A percentile compares a stretch with the other conserved stretches of the same genome.
Evolutionary conservation across 1,140 invertebrate species (phyloP).

Genomic region (Paraescarpia echinospica): DNA sequence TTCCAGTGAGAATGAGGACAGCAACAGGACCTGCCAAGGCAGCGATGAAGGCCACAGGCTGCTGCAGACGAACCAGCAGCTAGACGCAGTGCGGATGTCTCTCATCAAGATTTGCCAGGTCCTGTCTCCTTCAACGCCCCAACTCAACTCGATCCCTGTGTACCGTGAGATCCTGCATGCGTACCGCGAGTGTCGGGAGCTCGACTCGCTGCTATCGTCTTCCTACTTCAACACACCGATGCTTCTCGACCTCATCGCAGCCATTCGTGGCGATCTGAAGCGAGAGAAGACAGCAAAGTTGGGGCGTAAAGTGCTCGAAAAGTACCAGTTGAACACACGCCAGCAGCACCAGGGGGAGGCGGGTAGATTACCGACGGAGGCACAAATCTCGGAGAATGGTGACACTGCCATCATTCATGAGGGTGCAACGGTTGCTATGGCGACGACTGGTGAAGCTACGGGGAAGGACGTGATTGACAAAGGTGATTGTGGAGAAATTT

Average conservation of each 20-base stretch:
- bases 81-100: conserved; percentile 27
- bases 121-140: background rate
- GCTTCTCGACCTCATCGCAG: conserved; percentile 36
- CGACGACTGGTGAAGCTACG: background rate
- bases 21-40: conserved; percentile 24
- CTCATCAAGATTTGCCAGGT: conserved; percentile 2
- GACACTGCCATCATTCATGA: background rate
- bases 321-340: conserved; percentile 33
- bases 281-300: conserved; percentile 43
- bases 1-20: conserved; percentile 27
- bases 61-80: conserved; percentile 36
- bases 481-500: background rate
- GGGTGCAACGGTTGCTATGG: background rate
- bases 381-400: background rate
- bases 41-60: conserved; percentile 31
- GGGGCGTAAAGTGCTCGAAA: conserved; percentile 37
- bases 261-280: conserved; percentile 37
- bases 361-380: background rate
- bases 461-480: background rate
- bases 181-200: conserved; percentile 46
- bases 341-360: background rate
- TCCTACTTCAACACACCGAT: conserved; percentile 42
- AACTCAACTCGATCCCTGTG: background rate
- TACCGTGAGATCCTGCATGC: conserved; percentile 43
- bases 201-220: conserved; percentile 61